phyloP scores from a whole-genome alignment of 2,888 invertebrate genomes.

The Aethes cnicana region DNA sequence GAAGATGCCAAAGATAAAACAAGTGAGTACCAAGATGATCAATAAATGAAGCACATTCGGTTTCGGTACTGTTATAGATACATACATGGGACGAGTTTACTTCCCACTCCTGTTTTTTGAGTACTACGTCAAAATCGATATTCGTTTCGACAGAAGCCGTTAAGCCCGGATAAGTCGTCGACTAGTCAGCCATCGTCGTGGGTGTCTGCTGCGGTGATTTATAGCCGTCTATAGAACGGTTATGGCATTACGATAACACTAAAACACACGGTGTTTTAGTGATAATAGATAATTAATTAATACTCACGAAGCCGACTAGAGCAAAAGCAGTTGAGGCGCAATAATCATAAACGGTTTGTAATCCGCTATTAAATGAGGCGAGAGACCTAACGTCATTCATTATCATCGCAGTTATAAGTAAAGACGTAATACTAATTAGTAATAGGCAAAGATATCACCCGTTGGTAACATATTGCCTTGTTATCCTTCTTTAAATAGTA shows the following conservation, averaged over 20 bases:
- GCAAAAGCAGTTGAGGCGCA: conserved; percentile 7
- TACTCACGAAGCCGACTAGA: conserved; percentile 1
- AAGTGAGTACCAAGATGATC: conserved; percentile 3
- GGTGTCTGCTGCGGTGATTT: conserved; percentile 71
- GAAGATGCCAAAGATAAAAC: not conserved
- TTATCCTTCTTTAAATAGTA: too few relatives aligned
- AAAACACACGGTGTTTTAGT: conserved; percentile 40
- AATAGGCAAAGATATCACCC: too few relatives aligned
- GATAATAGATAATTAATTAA: conserved; percentile 23
- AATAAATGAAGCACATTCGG: conserved; percentile 17
- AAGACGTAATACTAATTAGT: too few relatives aligned
- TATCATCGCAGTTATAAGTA: too few relatives aligned
- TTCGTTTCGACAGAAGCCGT: conserved; percentile 54
- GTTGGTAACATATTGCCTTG: too few relatives aligned
- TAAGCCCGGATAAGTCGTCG: conserved; percentile 42
- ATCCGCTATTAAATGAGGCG: conserved; percentile 6
- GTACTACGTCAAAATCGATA: conserved; percentile 44
- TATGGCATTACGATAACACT: conserved; percentile 57
- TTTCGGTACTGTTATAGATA: too few relatives aligned
- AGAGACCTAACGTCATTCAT: too few relatives aligned
- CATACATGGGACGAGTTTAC: conserved; percentile 24
- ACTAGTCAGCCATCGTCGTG: conserved; percentile 57
- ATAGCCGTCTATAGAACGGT: conserved; percentile 50
- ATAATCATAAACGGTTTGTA: conserved; percentile 15
- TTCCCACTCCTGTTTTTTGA: conserved; percentile 27